Evolutionary conservation across 2,797 vertebrate genomes (phyloP).

Genomic region (Coluber constrictor): DNA sequence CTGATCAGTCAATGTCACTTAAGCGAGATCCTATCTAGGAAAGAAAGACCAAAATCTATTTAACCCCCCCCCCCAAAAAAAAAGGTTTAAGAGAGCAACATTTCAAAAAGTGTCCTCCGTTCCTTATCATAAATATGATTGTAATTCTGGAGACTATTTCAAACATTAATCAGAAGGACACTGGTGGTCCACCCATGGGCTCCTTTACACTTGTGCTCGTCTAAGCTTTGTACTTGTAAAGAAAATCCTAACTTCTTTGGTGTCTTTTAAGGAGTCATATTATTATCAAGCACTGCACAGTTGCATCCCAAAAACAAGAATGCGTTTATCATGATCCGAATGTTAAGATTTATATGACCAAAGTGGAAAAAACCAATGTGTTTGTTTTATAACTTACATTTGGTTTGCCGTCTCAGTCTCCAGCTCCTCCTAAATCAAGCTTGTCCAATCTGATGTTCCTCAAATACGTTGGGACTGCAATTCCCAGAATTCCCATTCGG

Average conservation of each 20-base stretch:
- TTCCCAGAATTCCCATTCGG: not conserved
- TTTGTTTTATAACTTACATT: not conserved
- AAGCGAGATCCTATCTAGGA: not conserved
- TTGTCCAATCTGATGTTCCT: not conserved
- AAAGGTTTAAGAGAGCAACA: not conserved
- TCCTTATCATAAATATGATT: not conserved
- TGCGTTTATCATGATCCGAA: not conserved
- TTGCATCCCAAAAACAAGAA: not conserved
- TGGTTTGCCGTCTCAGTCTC: not conserved
- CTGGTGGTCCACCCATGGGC: not conserved
- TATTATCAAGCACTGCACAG: not conserved
- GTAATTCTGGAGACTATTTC: not conserved
- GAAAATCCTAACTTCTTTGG: not conserved
- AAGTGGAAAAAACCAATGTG: not conserved
- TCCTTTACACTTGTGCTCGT: not conserved
- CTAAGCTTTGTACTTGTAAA: not conserved
- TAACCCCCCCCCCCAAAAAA: not conserved
- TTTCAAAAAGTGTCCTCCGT: not conserved
- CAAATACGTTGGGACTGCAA: not conserved
- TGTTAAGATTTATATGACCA: not conserved
- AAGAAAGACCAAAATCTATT: slow-evolving; percentile 2
- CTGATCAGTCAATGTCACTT: slow-evolving; percentile 9
- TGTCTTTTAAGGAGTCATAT: not conserved
- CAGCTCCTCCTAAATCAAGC: not conserved
- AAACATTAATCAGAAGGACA: not conserved